phyloP scores from a whole-genome alignment of 2,888 invertebrate species.

The Allygus modestus region DNA sequence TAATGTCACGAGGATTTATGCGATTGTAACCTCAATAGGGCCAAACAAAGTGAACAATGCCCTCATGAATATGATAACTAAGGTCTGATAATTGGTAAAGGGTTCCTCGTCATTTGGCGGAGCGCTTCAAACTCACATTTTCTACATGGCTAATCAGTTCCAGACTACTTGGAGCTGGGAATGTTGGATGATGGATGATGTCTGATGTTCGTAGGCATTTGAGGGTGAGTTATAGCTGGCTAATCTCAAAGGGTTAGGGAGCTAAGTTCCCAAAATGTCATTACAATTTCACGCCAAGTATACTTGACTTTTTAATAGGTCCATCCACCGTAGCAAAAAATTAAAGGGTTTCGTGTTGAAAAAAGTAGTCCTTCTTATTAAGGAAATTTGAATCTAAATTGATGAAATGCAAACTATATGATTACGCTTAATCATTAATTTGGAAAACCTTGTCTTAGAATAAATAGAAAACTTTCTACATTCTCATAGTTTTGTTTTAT shows the following conservation, averaged over 20 bases:
- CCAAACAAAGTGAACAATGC: slow-evolving; percentile 3
- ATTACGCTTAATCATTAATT: too few relatives aligned
- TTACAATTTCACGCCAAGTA: not conserved
- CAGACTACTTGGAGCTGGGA: not conserved
- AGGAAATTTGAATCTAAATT: too few relatives aligned
- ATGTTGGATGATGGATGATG: slow-evolving; percentile 6
- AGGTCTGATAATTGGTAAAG: slow-evolving; percentile 14
- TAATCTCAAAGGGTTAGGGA: slow-evolving; percentile 27
- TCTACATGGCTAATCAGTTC: slow-evolving; percentile 32
- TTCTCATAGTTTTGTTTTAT: too few relatives aligned
- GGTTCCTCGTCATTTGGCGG: not conserved
- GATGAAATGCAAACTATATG: too few relatives aligned
- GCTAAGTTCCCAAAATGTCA: not conserved
- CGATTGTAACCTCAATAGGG: not conserved
- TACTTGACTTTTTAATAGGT: not conserved
- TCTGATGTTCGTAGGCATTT: not conserved
- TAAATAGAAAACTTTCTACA: too few relatives aligned
- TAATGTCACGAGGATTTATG: too few relatives aligned
- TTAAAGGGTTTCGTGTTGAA: too few relatives aligned
- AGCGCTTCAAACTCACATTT: slow-evolving; percentile 10
- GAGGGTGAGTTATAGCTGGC: slow-evolving; percentile 7
- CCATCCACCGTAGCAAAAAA: too few relatives aligned
- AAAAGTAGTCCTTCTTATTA: too few relatives aligned
- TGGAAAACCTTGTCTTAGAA: too few relatives aligned
- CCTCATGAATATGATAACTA: slow-evolving; percentile 8